These are phyloP conservation scores for Sarcophaga peregrina DNA, from an alignment of 1,140 invertebrate genomes.

Conservation along the genomic window DNA sequence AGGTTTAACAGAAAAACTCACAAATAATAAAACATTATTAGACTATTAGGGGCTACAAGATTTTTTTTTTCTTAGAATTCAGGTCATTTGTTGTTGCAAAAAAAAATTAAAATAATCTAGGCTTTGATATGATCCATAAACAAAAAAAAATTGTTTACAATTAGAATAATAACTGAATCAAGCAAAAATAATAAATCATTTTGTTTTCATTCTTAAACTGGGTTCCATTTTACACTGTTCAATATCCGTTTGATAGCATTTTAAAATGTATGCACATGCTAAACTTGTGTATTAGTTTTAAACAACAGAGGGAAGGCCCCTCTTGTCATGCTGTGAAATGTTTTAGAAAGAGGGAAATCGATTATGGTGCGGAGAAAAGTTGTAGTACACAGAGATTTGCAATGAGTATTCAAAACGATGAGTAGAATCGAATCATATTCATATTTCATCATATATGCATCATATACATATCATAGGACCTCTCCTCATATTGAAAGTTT, in stretches of 20 bases:
- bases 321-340: no score
- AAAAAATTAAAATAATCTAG: constrained; percentile 36
- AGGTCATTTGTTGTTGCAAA: constrained; percentile 27
- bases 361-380: no score
- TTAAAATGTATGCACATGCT: no score
- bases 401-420: no score
- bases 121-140: constrained; percentile 35
- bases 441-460: no score
- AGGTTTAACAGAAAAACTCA: background rate
- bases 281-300: no score
- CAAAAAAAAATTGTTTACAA: constrained; percentile 33
- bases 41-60: constrained; percentile 23
- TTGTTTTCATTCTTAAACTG: background rate
- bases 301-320: no score
- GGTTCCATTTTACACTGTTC: background rate
- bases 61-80: constrained; percentile 22
- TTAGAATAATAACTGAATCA: constrained; percentile 28
- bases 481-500: no score
- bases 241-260: background rate
- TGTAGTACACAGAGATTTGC: no score
- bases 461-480: no score
- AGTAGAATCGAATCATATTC: no score
- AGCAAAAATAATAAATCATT: constrained; percentile 12
- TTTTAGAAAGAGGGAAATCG: no score
- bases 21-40: background rate